Percentiles rank a stretch among this genome's conserved stretches.
phyloP scores from a whole-genome alignment of 2,797 vertebrate species.

The Platalea minor region DNA sequence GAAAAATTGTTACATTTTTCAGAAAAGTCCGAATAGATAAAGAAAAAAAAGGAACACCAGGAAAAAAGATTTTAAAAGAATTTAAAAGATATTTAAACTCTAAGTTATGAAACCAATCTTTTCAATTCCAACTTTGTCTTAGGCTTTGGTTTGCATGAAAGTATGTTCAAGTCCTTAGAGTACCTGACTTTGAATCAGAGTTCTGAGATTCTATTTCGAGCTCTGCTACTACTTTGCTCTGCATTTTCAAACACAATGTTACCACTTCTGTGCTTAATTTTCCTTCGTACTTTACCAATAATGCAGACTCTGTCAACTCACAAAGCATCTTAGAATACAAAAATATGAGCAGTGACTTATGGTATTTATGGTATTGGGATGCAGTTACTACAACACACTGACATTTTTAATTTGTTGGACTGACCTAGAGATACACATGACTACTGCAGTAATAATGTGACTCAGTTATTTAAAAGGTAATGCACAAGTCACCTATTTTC shows the following conservation, averaged over 20 bases:
- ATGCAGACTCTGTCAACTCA: not conserved
- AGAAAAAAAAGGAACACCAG: not conserved
- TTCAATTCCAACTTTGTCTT: not conserved
- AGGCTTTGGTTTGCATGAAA: conserved; percentile 7
- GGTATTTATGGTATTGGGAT: not conserved
- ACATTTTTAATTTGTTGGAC: not conserved
- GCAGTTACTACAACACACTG: not conserved
- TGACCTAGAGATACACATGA: not conserved
- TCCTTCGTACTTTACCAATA: not conserved
- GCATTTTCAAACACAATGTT: not conserved
- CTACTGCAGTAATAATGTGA: not conserved
- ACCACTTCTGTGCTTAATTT: not conserved
- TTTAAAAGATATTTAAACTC: not conserved
- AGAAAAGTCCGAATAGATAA: not conserved
- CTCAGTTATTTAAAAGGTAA: not conserved
- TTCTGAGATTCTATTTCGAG: not conserved
- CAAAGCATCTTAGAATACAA: not conserved
- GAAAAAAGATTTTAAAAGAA: not conserved
- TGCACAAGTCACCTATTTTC: not conserved
- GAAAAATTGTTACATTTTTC: not conserved
- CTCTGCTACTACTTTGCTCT: not conserved
- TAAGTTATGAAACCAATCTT: not conserved
- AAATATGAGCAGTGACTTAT: not conserved
- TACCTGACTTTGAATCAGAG: not conserved
- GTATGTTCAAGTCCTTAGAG: not conserved